phyloP scores from a whole-genome alignment of 37 sponge, comb jelly and placozoan genomes.

The Lycopodina hypogea region DNA sequence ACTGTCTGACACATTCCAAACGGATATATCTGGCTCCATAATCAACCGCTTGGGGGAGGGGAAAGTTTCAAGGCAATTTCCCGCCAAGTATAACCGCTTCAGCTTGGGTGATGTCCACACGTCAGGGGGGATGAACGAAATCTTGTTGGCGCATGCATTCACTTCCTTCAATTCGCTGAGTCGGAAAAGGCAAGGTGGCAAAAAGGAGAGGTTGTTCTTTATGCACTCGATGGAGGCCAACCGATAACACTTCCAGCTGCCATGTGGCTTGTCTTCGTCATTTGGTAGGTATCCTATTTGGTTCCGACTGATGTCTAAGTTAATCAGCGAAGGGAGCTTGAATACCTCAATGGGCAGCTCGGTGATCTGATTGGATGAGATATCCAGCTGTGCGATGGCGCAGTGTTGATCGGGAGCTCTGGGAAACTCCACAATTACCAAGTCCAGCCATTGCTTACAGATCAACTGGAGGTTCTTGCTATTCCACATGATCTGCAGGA shows the following conservation, averaged over 20 bases:
- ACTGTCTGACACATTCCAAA: background rate
- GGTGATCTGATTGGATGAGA: slow-evolving; percentile 60
- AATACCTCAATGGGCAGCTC: slow-evolving; percentile 73
- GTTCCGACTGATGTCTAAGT: slow-evolving; percentile 69
- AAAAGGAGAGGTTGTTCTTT: slow-evolving; percentile 39
- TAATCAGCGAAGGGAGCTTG: slow-evolving; percentile 45
- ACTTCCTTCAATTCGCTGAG: slow-evolving; percentile 64
- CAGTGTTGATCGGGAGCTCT: slow-evolving; percentile 6
- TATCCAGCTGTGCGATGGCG: slow-evolving; percentile 56
- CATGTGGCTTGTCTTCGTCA: background rate
- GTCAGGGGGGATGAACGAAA: slow-evolving; percentile 39
- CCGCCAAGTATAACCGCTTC: slow-evolving; percentile 31
- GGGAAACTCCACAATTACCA: slow-evolving; percentile 30
- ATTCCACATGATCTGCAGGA: slow-evolving; percentile 34
- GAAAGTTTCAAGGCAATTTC: slow-evolving; percentile 52
- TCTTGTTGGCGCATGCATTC: slow-evolving; percentile 49
- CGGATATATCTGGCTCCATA: background rate
- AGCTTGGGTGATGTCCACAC: slow-evolving; percentile 74
- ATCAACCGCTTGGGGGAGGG: slow-evolving; percentile 15
- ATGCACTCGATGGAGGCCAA: slow-evolving; percentile 43
- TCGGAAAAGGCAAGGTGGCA: slow-evolving; percentile 59
- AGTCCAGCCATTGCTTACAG: slow-evolving; percentile 48
- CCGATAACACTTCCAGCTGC: slow-evolving; percentile 64
- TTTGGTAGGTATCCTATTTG: slow-evolving; percentile 39
- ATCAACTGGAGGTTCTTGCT: slow-evolving; percentile 53